These are phyloP conservation scores for Paratilapia polleni DNA, from an alignment of 2,113 vertebrate genomes.

Conservation along the genomic window DNA sequence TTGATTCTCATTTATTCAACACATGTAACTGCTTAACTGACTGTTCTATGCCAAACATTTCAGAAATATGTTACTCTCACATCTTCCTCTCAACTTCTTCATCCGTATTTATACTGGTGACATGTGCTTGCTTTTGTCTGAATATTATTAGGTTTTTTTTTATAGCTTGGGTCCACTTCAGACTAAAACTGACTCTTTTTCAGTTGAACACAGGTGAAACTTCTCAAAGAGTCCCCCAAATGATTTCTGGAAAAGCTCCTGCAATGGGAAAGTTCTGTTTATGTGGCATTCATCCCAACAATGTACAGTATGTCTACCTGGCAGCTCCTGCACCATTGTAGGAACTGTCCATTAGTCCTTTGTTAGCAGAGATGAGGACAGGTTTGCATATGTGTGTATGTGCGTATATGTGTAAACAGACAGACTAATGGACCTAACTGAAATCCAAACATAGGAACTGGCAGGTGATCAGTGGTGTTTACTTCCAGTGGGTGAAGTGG, in stretches of 20 bases:
- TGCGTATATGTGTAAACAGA: slow-evolving; percentile 62
- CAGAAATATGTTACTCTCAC: not conserved
- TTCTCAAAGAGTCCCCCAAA: slow-evolving; percentile 6
- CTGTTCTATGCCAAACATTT: not conserved
- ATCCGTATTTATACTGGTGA: not conserved
- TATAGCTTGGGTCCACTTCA: not conserved
- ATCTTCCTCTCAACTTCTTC: not conserved
- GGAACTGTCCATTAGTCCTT: slow-evolving; percentile 62
- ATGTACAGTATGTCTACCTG: slow-evolving; percentile 64
- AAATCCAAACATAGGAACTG: slow-evolving; percentile 73
- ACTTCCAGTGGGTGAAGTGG: slow-evolving; percentile 40
- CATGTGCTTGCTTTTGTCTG: not conserved
- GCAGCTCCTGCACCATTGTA: slow-evolving; percentile 38
- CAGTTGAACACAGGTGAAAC: slow-evolving; percentile 1
- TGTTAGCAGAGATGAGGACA: slow-evolving; percentile 45
- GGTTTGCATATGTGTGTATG: slow-evolving; percentile 23
- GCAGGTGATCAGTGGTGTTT: slow-evolving; percentile 69
- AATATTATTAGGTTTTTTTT: not conserved
- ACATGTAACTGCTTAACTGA: not conserved
- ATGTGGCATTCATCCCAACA: slow-evolving; percentile 44
- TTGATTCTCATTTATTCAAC: not conserved
- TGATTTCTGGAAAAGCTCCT: slow-evolving; percentile 15
- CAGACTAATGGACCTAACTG: slow-evolving; percentile 69
- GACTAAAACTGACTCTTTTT: not conserved
- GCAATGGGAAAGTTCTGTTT: slow-evolving; percentile 11